Conservation (phyloP, 2,113 vertebrate genomes). For the Ornithorhynchus anatinus region DNA sequence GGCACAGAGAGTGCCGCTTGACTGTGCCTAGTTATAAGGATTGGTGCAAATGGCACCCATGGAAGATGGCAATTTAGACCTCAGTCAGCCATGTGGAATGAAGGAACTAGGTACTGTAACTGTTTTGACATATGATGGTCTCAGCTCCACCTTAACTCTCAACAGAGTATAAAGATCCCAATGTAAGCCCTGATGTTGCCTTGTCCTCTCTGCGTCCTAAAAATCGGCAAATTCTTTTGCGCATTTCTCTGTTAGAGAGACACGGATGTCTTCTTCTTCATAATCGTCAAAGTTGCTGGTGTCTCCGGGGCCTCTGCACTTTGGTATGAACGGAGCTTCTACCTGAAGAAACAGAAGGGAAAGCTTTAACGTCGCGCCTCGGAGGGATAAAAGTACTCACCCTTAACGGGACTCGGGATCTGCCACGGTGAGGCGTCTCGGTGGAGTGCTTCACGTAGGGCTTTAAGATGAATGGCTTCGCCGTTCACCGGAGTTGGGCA, state of each 20-base stretch:
- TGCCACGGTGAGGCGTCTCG: too few relatives aligned
- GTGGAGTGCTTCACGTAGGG: too few relatives aligned
- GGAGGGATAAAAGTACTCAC: too few relatives aligned
- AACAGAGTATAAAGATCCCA: constrained; percentile 89
- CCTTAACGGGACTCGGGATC: too few relatives aligned
- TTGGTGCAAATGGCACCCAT: constrained; percentile 87
- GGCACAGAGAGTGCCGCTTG: constrained; percentile 85
- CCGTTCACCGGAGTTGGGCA: too few relatives aligned
- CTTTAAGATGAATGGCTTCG: too few relatives aligned
- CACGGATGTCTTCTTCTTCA: constrained; percentile 95
- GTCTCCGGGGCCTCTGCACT: constrained; percentile 98
- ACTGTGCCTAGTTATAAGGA: constrained; percentile 86
- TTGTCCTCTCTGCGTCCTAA: constrained; percentile 78
- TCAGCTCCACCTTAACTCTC: constrained; percentile 86
- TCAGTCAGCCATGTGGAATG: constrained; percentile 91
- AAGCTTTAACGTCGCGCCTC: too few relatives aligned
- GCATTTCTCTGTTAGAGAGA: constrained; percentile 98
- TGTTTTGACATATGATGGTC: constrained; percentile 83
- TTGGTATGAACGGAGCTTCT: constrained; percentile 98
- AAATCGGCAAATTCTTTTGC: constrained; percentile 97
- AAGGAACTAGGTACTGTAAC: constrained; percentile 85
- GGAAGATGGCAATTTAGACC: constrained; percentile 87
- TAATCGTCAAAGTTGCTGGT: constrained; percentile 99
- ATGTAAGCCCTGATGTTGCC: constrained; percentile 81
- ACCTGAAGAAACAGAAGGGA: constrained; percentile 74